Base-by-base conservation (phyloP, 2,888 invertebrate species). In the Adineta ricciae region DNA sequence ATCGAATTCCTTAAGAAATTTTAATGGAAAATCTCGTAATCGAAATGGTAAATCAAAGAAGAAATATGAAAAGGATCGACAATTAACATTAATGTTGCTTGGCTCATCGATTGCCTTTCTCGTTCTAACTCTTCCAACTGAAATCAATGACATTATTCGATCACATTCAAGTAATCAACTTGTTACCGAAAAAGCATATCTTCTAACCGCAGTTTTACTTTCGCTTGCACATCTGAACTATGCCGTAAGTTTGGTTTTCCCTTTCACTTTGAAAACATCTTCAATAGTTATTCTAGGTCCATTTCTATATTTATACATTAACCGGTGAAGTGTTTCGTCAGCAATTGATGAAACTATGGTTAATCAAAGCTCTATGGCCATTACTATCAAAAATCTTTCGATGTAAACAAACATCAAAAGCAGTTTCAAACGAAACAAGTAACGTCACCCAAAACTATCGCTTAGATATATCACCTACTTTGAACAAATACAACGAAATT, bases 31-130 rank as follows among this genome's bases (percentile, higher is more conserved):
- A n/a, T n/a, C 7, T 41, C 24, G 41, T 78, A 1, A 5, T 41
- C 9, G 38, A 78, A 41, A 11, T 27, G 21, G 21, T 21, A 64
- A 78, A 78, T 41, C 78, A 0, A 78, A 38, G 41, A 38, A 16
- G 14, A 78, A 41, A 78, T 14, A 41, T 41, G 78, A 78, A 41
- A 78, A 78, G 41, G 78, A 78, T 78, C 78, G 78, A 0, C 78
- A 78, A 78, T 78, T 78, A 78, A 78, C 78, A 78, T n/a, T 78
- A 14, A 78, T 78, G 78, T 78, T 78, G 41, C 41, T 78, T 78
- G 78, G 78, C 9, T 41, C 41, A n/a, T 36, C 78, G 7, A 78
- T 78, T 7, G 78, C 78, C 4, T 78, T 78, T 78, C 41, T 78
- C n/a, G 8, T 78, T 78, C 19, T 78, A 41, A 78, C 78, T n/a